These are phyloP conservation scores for Anadara kagoshimensis DNA, from an alignment of 1,140 invertebrate genomes.

Conservation along the genomic window DNA sequence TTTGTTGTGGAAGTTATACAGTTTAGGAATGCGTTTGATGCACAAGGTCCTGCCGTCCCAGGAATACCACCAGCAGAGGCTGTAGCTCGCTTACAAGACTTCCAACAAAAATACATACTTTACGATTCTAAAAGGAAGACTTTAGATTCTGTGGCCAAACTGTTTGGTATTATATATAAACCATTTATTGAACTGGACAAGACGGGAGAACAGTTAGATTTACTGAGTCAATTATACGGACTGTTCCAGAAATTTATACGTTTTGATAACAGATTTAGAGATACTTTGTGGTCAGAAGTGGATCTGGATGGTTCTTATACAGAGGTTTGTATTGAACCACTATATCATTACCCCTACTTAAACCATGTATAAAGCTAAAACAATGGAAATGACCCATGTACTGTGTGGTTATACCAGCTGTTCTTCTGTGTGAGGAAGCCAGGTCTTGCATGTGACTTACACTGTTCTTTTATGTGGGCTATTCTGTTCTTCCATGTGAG, in stretches of 20 bases:
- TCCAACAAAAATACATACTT: constrained; percentile 67
- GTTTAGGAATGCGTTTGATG: constrained; percentile 74
- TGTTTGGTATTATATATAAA: constrained; percentile 72
- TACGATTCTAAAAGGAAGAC: constrained; percentile 71
- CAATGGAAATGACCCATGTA: too few species aligned
- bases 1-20: constrained; percentile 75
- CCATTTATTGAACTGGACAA: constrained; percentile 73
- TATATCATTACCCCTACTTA: not conserved
- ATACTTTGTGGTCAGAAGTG: constrained; percentile 73
- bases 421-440: too few species aligned
- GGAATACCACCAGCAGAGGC: constrained; percentile 72
- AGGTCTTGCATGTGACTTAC: too few species aligned
- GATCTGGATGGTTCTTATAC: constrained; percentile 65
- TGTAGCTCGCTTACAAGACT: constrained; percentile 69
- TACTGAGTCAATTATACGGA: constrained; percentile 72
- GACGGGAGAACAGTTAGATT: constrained; percentile 72
- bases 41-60: constrained; percentile 71
- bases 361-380: too few species aligned
- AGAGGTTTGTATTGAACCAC: constrained; percentile 55
- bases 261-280: constrained; percentile 71
- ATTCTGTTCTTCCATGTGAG: too few species aligned
- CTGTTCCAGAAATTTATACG: constrained; percentile 73
- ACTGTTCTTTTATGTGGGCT: too few species aligned
- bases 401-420: too few species aligned
- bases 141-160: constrained; percentile 72